Percentiles rank a stretch among this genome's conserved stretches.
phyloP scores from a whole-genome alignment of 2,797 vertebrate genomes.

The Pseudomugil gertrudae region DNA sequence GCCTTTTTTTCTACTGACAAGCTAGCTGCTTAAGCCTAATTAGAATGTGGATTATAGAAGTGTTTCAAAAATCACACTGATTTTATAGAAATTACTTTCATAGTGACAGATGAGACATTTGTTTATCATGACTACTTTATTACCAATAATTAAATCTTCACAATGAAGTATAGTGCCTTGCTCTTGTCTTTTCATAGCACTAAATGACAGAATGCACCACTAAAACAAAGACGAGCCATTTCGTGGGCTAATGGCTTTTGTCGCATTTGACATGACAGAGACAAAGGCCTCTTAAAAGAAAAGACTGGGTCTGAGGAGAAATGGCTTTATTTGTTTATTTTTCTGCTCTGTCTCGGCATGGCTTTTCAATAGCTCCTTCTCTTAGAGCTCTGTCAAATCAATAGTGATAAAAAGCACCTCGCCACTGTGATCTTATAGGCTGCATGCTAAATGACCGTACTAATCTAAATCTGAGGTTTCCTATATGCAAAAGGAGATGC shows the following conservation, averaged over 20 bases:
- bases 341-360: constrained; percentile 48
- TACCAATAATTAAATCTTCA: constrained; percentile 85
- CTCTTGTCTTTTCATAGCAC: constrained; percentile 84
- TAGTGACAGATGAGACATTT: constrained; percentile 86
- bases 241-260: constrained; percentile 87
- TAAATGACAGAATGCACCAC: constrained; percentile 82
- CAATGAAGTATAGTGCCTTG: constrained; percentile 83
- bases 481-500: neutral
- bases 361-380: constrained; percentile 55
- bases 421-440: constrained; percentile 64
- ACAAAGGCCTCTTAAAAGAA: constrained; percentile 82
- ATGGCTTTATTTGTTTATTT: constrained; percentile 80
- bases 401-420: constrained; percentile 40
- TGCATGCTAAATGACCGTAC: constrained; percentile 22
- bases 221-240: constrained; percentile 86
- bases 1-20: constrained; percentile 70
- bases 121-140: constrained; percentile 86
- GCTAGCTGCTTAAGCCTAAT: constrained; percentile 81
- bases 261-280: constrained; percentile 84
- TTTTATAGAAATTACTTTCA: constrained; percentile 77
- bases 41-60: constrained; percentile 82
- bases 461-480: constrained; percentile 12
- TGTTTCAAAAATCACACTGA: constrained; percentile 79
- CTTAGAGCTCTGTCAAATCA: constrained; percentile 54
- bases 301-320: constrained; percentile 80